Conservation (phyloP, 2,888 invertebrate genomes). For the Seira ritae region DNA sequence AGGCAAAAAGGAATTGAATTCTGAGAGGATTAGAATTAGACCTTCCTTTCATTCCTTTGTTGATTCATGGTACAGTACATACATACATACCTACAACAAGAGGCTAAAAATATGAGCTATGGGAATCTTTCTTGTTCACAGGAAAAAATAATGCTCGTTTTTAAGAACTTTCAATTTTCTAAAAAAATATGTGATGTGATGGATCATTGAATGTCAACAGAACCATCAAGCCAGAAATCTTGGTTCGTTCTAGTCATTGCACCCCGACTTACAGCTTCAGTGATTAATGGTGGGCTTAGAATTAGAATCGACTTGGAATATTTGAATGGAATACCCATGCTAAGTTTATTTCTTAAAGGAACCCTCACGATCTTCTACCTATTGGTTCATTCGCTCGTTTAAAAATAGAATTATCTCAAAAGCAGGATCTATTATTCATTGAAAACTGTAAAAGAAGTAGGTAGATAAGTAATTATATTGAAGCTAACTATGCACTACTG, state of each 20-base stretch:
- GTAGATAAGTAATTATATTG: too few relatives aligned
- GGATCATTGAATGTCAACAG: constrained; percentile 55
- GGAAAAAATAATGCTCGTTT: background rate
- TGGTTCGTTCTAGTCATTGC: constrained; percentile 3
- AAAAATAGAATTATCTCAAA: too few relatives aligned
- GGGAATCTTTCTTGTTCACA: background rate
- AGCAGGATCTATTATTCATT: too few relatives aligned
- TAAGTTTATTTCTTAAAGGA: background rate
- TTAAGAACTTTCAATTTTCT: background rate
- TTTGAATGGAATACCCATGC: too few relatives aligned
- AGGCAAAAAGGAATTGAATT: background rate
- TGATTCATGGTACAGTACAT: background rate
- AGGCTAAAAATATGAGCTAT: background rate
- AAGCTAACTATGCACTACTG: too few relatives aligned
- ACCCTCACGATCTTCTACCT: background rate
- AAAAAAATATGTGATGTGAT: constrained; percentile 19
- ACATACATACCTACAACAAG: background rate
- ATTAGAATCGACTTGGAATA: too few relatives aligned
- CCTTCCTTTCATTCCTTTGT: background rate
- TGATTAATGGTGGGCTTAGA: too few relatives aligned
- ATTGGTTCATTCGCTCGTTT: background rate
- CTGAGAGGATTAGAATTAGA: background rate
- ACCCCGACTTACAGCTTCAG: background rate
- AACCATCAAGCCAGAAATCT: constrained; percentile 37
- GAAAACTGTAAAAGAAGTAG: too few relatives aligned